Base-by-base conservation (phyloP, 2,113 vertebrate species). In the Chaetura pelagica region DNA sequence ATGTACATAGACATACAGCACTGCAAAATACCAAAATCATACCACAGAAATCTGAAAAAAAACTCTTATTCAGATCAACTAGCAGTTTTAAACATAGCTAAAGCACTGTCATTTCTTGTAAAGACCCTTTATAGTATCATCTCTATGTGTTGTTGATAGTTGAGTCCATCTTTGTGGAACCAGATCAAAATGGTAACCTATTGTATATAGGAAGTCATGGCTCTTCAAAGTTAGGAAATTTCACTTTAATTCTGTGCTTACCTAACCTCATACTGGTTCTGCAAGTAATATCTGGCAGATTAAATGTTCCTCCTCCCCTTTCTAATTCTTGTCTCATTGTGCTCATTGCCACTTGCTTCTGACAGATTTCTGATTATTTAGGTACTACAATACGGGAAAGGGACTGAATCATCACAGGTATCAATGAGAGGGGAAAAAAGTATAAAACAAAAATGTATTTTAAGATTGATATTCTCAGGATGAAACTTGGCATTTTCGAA, bases 1-100 rank as follows among this genome's bases (percentile, higher is more conserved):
- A 24, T 7, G 14, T 40, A 63, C 22, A 42, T 1, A 64, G 21
- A 72, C 4, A 77, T 0, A 24, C 0, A 67, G 8, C 3, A 4
- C 10, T 55, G 20, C 1, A 76, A 75, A 69, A 57, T 22, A 74
- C 3, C 27, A 74, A 66, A 77, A 66, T 38, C 20, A 46, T 12
- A 40, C 3, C 54, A 72, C 6, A 46, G 13, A 75, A 64, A 2
- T 23, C 15, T 32, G 57, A 67, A 68, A 61, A 32, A 12, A 0
- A 52, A 22, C 48, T 9, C 2, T 15, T 62, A 38, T 48, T 62
- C 42, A 86, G 38, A 89, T 58, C 7, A 89, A 27, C 19, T 32
- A 63, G 12, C 20, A 61, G 9, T 22, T 84, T 27, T 40, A 29
- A 15, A 81, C 12, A 22, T 1, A 67, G 4, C 16, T 49, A 62